Evolutionary conservation across 2,888 invertebrate species (phyloP), one percentile per base, ranked within the genome.

Genomic region (Scelioninae gen. 1): DNA sequence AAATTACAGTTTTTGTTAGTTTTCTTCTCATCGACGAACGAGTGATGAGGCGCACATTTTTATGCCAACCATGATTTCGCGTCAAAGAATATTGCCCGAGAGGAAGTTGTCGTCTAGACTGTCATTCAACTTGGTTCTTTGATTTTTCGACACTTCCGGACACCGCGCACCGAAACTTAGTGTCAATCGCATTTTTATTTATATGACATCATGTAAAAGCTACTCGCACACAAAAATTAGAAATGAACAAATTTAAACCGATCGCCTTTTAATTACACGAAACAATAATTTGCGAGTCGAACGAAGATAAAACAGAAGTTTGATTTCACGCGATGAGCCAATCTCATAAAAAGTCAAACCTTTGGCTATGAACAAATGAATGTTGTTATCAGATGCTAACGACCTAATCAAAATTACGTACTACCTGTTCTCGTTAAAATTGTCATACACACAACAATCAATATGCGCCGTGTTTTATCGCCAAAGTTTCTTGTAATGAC

Each of bases 51-150:
- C 16, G 53, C 71, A 53, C 66, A 79, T 72, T 79, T 72, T 79
- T 60, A 72, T 80, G 68, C 74, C 68, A 13, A 68, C 68, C 80
- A 74, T 80, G 74, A 80, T 80, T 80, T 68, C 23, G 38, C 55
- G 66, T 66, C 68, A 66, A 80, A 80, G 74, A 66, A 60, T 72
- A 71, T 72, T 49, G 53, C 45, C 34, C n/a, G 15, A 72, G 60
- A 68, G 79, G 72, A 79, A 79, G 79, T 62, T 49, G 66, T 60
- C 32, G 66, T 79, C 72, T 79, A 66, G 60, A 74, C 74, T 79
- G 66, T 7, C 60, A 56, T 66, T 79, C 72, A 66, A 74, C 72
- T 74, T 76, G 63, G 55, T 63, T 51, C 43, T 31, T 65, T 13
- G 32, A 63, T 71, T 62, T 78, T 53, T 53, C n/a, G 38, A 23